A percentile compares a stretch with the other conserved stretches of the same genome.
Evolutionary conservation across 2,113 vertebrate genomes (phyloP).

Genomic region (Grallaria varia): DNA sequence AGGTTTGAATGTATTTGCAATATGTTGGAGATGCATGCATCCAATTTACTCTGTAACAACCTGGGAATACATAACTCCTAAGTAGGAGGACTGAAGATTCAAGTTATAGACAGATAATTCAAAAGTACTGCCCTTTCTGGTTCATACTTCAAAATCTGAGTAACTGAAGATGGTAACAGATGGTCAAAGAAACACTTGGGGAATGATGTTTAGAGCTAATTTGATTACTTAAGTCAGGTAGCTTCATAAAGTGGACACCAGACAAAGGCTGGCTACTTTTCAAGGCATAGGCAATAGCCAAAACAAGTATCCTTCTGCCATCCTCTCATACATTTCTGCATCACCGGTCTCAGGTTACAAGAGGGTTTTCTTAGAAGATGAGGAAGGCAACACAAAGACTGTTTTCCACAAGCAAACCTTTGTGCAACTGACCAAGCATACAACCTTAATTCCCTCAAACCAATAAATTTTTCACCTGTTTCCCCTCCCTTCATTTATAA

Average conservation of each 20-base stretch:
- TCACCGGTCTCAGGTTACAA: not conserved
- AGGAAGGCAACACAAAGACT: not conserved
- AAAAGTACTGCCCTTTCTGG: not conserved
- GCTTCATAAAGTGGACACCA: not conserved
- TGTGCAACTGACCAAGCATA: not conserved
- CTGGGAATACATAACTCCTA: not conserved
- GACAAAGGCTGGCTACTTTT: constrained; percentile 32
- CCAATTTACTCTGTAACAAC: not conserved
- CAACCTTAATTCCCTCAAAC: not conserved
- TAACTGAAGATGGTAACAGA: not conserved
- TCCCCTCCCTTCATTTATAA: not conserved
- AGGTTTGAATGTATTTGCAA: not conserved
- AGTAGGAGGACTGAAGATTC: not conserved
- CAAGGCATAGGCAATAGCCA: not conserved
- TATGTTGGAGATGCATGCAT: not conserved
- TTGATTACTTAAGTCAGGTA: constrained; percentile 31
- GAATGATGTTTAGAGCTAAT: not conserved
- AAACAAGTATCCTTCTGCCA: not conserved
- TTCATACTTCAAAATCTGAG: not conserved
- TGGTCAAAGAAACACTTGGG: constrained; percentile 10
- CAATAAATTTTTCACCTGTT: not conserved
- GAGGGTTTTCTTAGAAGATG: not conserved
- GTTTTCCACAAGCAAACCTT: not conserved
- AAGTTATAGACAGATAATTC: not conserved
- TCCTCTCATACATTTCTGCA: not conserved